Conservation (phyloP, 2,797 vertebrate species). For the Myoxocephalus aenaeus region DNA sequence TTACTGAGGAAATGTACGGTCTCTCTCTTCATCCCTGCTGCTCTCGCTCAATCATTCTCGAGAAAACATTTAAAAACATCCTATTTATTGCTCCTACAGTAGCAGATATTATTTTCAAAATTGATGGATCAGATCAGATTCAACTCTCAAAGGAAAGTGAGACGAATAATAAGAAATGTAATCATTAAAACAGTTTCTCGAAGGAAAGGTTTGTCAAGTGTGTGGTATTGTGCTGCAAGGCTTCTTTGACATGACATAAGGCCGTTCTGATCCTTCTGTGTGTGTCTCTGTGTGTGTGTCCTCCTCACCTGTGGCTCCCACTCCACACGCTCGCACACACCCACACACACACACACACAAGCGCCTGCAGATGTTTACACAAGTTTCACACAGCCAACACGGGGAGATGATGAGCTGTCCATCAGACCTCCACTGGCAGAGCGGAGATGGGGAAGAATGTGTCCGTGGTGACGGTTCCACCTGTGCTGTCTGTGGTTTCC, state of each 20-base stretch:
- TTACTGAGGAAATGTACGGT: constrained; percentile 68
- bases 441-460: constrained; percentile 58
- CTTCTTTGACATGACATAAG: constrained; percentile 54
- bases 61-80: constrained; percentile 16
- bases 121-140: not conserved
- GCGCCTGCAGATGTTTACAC: constrained; percentile 73
- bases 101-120: not conserved
- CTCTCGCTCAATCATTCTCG: constrained; percentile 12
- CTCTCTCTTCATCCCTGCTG: constrained; percentile 1
- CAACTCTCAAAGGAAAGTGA: not conserved
- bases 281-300: constrained; percentile 36
- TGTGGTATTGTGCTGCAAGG: constrained; percentile 61
- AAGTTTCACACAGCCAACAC: constrained; percentile 57
- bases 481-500: constrained; percentile 71
- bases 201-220: constrained; percentile 35
- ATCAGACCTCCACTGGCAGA: constrained; percentile 57
- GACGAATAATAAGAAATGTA: not conserved
- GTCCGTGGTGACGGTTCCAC: constrained; percentile 62
- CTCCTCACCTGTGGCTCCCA: constrained; percentile 58
- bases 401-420: constrained; percentile 72
- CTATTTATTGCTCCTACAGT: not conserved
- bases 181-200: not conserved
- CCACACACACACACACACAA: constrained; percentile 7
- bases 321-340: not conserved
- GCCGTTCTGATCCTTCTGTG: constrained; percentile 51